phyloP scores from a whole-genome alignment of 1,140 invertebrate genomes.

The Anastrepha ludens region DNA sequence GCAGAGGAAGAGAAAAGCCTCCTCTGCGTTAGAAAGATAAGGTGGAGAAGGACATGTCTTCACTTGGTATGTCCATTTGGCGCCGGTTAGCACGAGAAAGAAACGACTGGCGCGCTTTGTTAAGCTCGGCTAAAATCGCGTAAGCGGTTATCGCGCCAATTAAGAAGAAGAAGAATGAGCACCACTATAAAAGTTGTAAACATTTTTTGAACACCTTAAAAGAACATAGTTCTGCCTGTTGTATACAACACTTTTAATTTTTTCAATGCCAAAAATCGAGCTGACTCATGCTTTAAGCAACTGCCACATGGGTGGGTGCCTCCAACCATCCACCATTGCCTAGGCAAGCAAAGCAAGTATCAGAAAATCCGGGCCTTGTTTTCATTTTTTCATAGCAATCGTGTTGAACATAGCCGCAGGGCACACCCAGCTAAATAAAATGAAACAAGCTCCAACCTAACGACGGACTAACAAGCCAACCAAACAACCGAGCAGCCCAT shows the following conservation, averaged over 20 bases:
- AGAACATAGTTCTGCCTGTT: too few relatives aligned
- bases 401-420: constrained; percentile 50
- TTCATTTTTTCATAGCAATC: constrained; percentile 19
- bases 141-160: too few relatives aligned
- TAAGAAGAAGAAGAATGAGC: too few relatives aligned
- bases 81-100: too few relatives aligned
- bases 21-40: too few relatives aligned
- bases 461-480: constrained; percentile 24
- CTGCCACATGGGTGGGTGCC: not conserved
- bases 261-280: constrained; percentile 26
- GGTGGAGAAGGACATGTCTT: too few relatives aligned
- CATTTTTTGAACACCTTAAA: too few relatives aligned
- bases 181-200: too few relatives aligned
- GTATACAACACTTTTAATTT: not conserved
- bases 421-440: constrained; percentile 42
- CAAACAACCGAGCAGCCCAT: not conserved
- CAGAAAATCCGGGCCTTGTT: not conserved
- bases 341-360: not conserved
- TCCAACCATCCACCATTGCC: not conserved
- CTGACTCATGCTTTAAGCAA: constrained; percentile 18
- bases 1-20: too few relatives aligned
- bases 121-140: too few relatives aligned
- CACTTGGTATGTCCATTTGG: too few relatives aligned
- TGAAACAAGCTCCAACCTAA: not conserved
- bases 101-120: too few relatives aligned